Evolutionary conservation across 2,888 invertebrate species (phyloP).

Genomic region (Thymelicus acteon): DNA sequence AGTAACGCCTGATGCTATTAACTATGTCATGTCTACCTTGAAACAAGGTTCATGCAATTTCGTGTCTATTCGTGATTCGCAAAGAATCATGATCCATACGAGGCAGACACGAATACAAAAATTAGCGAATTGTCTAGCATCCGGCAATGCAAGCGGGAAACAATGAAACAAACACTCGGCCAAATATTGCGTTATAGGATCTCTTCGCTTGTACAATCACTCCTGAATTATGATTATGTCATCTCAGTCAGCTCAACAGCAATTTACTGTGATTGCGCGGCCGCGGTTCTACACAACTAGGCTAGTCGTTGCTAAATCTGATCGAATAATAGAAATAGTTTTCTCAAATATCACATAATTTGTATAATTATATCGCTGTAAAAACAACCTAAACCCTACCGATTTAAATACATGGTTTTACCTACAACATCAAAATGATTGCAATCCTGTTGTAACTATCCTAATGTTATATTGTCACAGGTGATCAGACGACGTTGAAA

Average conservation of each 20-base stretch:
- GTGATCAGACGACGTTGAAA: no score
- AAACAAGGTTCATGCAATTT: no score
- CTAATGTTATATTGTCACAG: no score
- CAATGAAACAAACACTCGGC: neutral
- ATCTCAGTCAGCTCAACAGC: neutral
- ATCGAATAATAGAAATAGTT: neutral
- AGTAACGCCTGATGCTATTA: no score
- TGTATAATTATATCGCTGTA: no score
- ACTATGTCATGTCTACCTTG: no score
- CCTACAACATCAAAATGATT: no score
- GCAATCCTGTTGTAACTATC: no score
- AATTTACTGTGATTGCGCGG: neutral
- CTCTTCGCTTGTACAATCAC: constrained; percentile 3
- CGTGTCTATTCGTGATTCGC: no score
- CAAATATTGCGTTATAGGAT: neutral
- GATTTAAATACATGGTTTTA: no score
- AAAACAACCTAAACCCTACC: no score
- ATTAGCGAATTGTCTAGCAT: constrained; percentile 7
- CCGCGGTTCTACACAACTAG: neutral
- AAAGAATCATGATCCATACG: neutral
- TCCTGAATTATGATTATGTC: neutral
- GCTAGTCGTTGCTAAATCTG: neutral
- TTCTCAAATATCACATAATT: neutral
- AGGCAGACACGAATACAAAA: neutral
- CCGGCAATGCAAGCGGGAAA: neutral